phyloP scores from a whole-genome alignment of 2,797 vertebrate genomes.

The Saxicola maurus region DNA sequence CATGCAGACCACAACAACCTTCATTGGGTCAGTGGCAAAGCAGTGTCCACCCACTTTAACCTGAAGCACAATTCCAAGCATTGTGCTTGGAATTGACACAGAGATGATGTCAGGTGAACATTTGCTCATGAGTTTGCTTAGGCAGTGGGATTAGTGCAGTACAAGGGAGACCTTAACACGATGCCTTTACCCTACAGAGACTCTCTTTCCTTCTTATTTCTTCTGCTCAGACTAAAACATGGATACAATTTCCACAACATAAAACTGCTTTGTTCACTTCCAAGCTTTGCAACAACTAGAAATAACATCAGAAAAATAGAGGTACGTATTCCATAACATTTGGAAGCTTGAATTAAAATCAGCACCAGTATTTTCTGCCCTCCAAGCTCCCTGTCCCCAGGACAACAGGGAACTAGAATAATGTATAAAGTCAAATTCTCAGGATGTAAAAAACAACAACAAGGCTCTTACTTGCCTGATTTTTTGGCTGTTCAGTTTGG shows the following conservation, averaged over 20 bases:
- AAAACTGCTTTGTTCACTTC: not conserved
- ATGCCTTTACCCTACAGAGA: not conserved
- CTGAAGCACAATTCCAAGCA: not conserved
- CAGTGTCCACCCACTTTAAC: not conserved
- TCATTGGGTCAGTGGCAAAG: not conserved
- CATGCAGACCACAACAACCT: not conserved
- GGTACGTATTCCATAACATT: not conserved
- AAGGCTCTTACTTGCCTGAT: not conserved
- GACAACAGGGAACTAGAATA: not conserved
- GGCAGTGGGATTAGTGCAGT: not conserved
- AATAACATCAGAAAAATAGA: not conserved
- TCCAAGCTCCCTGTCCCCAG: not conserved
- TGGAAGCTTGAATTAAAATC: not conserved
- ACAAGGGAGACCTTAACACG: not conserved
- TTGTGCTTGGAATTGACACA: too few relatives aligned
- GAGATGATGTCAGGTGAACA: not conserved
- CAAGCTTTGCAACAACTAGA: not conserved
- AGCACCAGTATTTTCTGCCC: not conserved
- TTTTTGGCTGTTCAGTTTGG: constrained; percentile 17
- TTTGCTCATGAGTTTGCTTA: accelerated
- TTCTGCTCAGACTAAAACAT: not conserved
- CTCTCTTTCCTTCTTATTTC: not conserved
- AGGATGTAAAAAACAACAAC: not conserved
- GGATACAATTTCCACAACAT: not conserved
- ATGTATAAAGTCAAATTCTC: not conserved